Percentiles rank a stretch among this genome's conserved stretches.
Conservation (phyloP, 2,797 vertebrate species). For the Coregonus sp. region DNA sequence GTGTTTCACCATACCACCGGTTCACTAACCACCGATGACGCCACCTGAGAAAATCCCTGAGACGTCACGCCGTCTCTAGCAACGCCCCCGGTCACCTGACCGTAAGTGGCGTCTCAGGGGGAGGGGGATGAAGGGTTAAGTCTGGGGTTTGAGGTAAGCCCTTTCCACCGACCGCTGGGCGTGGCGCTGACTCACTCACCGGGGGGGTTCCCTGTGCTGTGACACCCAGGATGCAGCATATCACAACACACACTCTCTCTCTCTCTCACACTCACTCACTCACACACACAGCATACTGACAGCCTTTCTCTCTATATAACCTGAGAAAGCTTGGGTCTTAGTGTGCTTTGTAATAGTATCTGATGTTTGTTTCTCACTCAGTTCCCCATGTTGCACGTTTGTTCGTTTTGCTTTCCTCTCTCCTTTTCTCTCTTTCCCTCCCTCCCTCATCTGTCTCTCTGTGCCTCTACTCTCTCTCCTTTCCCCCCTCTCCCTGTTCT, state of each 20-base stretch:
- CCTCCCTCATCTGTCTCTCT: neutral
- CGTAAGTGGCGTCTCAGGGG: conserved; percentile 37
- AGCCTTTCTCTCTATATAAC: neutral
- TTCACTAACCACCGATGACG: neutral
- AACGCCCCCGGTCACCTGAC: conserved; percentile 60
- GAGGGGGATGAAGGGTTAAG: neutral
- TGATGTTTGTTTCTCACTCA: neutral
- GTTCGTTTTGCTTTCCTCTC: neutral
- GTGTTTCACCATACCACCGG: conserved; percentile 3
- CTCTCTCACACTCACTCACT: neutral
- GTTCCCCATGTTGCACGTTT: neutral
- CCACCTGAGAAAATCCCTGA: conserved; percentile 49
- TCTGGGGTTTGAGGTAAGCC: conserved; percentile 54
- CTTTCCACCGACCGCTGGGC: conserved; percentile 20
- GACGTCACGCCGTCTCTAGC: conserved; percentile 19
- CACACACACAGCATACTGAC: neutral
- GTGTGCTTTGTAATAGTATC: neutral
- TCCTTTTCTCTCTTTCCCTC: neutral
- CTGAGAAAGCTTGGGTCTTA: neutral
- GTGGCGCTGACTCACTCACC: conserved; percentile 42
- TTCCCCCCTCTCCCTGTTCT: neutral
- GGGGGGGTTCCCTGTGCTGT: conserved; percentile 31
- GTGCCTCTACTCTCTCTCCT: conserved; percentile 3
- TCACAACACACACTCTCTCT: neutral
- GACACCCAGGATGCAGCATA: neutral